Evolutionary conservation across 2,888 invertebrate species (phyloP), one percentile per base, ranked within the genome.

Genomic region (Tenthredo mesomela): DNA sequence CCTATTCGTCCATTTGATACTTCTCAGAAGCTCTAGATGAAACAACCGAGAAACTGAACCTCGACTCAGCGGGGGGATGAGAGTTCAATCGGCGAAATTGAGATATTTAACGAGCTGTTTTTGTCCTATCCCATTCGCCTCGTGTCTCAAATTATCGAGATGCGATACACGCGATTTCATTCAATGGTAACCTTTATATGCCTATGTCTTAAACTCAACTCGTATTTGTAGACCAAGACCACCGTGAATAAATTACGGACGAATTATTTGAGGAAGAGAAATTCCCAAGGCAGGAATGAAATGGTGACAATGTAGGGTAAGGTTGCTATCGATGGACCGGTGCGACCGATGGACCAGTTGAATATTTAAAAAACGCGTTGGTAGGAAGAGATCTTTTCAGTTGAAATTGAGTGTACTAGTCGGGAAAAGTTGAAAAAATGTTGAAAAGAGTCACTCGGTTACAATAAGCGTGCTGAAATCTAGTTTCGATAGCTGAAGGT

Each of bases 41-140:
- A 18, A 50, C 18, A 37, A n/a, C 9, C 37, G 37, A 40, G 15
- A 18, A 29, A 47, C 50, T 50, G 15, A 29, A 50, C 6, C 33
- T 77, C 29, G 33, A 21, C 50, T 77, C 15, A 7, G n/a, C 37
- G 50, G 50, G 29, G 15, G 47, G 12, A 77, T 50, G 47, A 77
- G 15, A 77, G 15, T 50, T 77, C 47, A 77, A 77, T 77, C 29
- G 75, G 18, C 7, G 18, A 77, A 77, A 77, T 77, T 25, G 75
- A 77, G 50, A 37, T 70, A 18, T 37, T 37, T 37, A 70, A 70
- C n/a, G n/a, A n/a, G n/a, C n/a, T n/a, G n/a, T n/a, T n/a, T n/a
- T n/a, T n/a, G n/a, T n/a, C n/a, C n/a, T n/a, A n/a, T n/a, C n/a
- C n/a, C n/a, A n/a, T n/a, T n/a, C n/a, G n/a, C n/a, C n/a, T n/a